phyloP scores from a whole-genome alignment of 1,140 invertebrate genomes.

The Philopotamus ludificatus region DNA sequence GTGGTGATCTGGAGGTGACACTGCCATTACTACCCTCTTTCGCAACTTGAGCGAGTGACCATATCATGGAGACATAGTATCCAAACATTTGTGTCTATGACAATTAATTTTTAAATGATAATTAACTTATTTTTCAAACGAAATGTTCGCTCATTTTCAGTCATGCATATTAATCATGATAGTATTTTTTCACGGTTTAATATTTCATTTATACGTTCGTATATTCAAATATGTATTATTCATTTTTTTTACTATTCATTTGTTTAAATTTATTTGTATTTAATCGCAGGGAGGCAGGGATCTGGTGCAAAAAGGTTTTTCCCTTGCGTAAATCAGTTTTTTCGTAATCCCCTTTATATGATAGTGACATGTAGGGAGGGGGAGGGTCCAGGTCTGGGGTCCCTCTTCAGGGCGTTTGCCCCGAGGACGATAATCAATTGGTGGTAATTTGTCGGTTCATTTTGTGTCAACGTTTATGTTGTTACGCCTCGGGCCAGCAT shows the following conservation, averaged over 20 bases:
- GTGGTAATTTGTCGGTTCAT: slow-evolving; percentile 34
- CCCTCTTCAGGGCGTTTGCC: slow-evolving; percentile 16
- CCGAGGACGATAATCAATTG: slow-evolving; percentile 28
- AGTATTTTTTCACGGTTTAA: too few relatives aligned
- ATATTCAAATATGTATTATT: too few relatives aligned
- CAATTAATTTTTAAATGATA: too few relatives aligned
- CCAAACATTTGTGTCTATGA: not conserved
- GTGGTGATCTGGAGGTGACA: slow-evolving; percentile 21
- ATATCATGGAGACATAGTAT: not conserved
- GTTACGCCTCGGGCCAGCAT: slow-evolving; percentile 7
- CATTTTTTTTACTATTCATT: too few relatives aligned
- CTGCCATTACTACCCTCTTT: slow-evolving; percentile 25
- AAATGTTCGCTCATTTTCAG: too few relatives aligned
- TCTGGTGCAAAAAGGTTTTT: not conserved
- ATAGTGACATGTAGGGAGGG: slow-evolving; percentile 8
- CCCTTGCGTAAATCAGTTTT: slow-evolving; percentile 18
- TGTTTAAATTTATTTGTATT: too few relatives aligned
- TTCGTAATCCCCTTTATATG: slow-evolving; percentile 10
- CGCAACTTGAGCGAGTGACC: slow-evolving; percentile 3
- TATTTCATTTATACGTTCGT: too few relatives aligned
- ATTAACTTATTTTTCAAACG: too few relatives aligned
- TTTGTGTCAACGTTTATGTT: slow-evolving; percentile 30
- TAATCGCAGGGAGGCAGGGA: too few relatives aligned
- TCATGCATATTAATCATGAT: too few relatives aligned
- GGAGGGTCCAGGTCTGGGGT: not conserved